Evolutionary conservation across 2,888 invertebrate genomes (phyloP), one percentile per base, ranked within the genome.

Genomic region (Smittia sp.): DNA sequence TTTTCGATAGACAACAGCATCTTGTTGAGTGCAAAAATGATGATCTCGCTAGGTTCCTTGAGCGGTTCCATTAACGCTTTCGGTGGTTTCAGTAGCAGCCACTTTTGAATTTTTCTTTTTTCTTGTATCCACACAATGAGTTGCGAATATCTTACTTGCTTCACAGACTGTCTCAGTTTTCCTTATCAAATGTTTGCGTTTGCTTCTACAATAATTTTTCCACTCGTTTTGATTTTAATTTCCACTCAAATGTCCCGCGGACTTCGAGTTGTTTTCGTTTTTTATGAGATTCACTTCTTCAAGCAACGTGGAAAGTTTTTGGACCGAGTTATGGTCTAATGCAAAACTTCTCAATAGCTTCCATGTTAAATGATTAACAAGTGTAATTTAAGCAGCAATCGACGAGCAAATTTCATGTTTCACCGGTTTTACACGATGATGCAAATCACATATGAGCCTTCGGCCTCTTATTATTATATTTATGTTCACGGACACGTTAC

Each of bases 1-100:
- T 89, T 90, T 81, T 89, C 88, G 78, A 89, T 85, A 83, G 87
- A 87, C 82, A 89, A 83, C 80, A 89, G 86, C 90, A 90, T 90
- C 82, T 89, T 87, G 82, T 81, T 82, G 76, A 81, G 58, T 70
- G 75, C 82, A 80, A 78, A 75, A 13, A 41, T 32, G 13, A 73
- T 73, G 39, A 65, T 41, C 65, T 65, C 65, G 15, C 62, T 24
- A 39, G 3, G 38, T 27, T 18, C n/a, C 13, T 32, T 6, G 18
- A 20, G 15, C 27, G 41, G 41, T 25, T 73, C 73, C 73, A 65
- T 73, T 38, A 58, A 73, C 32, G 15, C 18, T 11, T 25, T 6
- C 20, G 13, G 7, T 72, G 15, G 46, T 72, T 13, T 32, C n/a
- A 32, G 52, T 32, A 38, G 18, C 15, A 11, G 72, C 72, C 72